Conservation (phyloP, 2,113 vertebrate species). For the Copsychus sechellarum region DNA sequence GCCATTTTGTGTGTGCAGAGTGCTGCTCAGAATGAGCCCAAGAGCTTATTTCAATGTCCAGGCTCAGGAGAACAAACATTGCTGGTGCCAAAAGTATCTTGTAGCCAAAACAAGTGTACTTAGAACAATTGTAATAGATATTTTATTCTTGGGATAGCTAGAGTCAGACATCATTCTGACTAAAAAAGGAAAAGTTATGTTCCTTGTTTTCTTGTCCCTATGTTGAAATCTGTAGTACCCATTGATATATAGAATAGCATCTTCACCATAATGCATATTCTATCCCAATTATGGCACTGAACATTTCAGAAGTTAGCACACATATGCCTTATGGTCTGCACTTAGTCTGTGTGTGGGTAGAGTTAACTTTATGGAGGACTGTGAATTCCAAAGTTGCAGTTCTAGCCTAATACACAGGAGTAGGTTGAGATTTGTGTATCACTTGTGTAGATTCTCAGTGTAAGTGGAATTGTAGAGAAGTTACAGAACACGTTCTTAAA, state of each 20-base stretch:
- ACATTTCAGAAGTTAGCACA: not conserved
- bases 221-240: not conserved
- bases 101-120: not conserved
- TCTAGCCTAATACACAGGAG: not conserved
- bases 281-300: not conserved
- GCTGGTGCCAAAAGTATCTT: not conserved
- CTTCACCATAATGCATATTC: not conserved
- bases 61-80: not conserved
- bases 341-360: not conserved
- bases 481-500: not conserved
- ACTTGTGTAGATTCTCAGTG: not conserved
- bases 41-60: not conserved
- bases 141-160: not conserved
- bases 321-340: not conserved
- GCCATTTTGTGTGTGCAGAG: not conserved
- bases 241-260: not conserved
- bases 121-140: not conserved
- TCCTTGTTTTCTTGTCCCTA: not conserved
- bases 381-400: not conserved
- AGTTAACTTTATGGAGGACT: not conserved
- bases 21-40: not conserved
- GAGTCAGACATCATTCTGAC: not conserved
- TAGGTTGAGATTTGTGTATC: not conserved
- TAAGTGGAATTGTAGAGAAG: not conserved
- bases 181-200: not conserved